Percentiles rank a stretch among this genome's conserved stretches.
Evolutionary conservation across 2,797 vertebrate species (phyloP).

Genomic region (Brachyrhaphis roseni): DNA sequence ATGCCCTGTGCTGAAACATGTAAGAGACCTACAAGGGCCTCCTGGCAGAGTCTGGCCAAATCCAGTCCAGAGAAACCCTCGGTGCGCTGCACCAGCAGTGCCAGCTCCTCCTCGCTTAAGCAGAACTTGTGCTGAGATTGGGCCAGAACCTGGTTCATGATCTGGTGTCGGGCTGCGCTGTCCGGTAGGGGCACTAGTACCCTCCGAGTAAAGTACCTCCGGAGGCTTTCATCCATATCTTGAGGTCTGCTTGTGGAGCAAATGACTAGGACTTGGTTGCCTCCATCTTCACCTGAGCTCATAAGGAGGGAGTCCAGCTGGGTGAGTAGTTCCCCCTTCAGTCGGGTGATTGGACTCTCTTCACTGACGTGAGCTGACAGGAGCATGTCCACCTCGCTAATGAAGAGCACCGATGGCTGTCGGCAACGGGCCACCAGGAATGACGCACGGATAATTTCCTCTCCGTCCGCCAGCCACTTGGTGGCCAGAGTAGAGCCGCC

Average conservation of each 20-base stretch:
- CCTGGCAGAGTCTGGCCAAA: slow-evolving; percentile 93
- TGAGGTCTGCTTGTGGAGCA: slow-evolving; percentile 98
- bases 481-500: slow-evolving; percentile 91
- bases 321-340: slow-evolving; percentile 95
- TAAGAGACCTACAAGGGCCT: slow-evolving; percentile 90
- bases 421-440: slow-evolving; percentile 96
- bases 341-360: slow-evolving; percentile 92
- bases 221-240: slow-evolving; percentile 96
- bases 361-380: slow-evolving; percentile 90
- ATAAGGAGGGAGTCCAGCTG: slow-evolving; percentile 94
- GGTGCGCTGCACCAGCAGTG: slow-evolving; percentile 95
- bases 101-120: slow-evolving; percentile 97
- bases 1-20: slow-evolving; percentile 90
- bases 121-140: slow-evolving; percentile 99
- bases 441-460: slow-evolving; percentile 93
- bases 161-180: slow-evolving; percentile 93
- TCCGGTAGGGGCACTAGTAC: slow-evolving; percentile 97
- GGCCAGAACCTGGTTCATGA: slow-evolving; percentile 95
- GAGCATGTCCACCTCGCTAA: slow-evolving; percentile 96
- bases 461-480: slow-evolving; percentile 95
- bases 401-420: slow-evolving; percentile 95
- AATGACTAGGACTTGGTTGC: slow-evolving; percentile 90
- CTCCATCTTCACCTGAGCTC: slow-evolving; percentile 87
- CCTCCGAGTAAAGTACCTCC: slow-evolving; percentile 96
- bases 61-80: slow-evolving; percentile 98